phyloP scores from a whole-genome alignment of 1,140 invertebrate species.

The Zaprionus gabonicus region DNA sequence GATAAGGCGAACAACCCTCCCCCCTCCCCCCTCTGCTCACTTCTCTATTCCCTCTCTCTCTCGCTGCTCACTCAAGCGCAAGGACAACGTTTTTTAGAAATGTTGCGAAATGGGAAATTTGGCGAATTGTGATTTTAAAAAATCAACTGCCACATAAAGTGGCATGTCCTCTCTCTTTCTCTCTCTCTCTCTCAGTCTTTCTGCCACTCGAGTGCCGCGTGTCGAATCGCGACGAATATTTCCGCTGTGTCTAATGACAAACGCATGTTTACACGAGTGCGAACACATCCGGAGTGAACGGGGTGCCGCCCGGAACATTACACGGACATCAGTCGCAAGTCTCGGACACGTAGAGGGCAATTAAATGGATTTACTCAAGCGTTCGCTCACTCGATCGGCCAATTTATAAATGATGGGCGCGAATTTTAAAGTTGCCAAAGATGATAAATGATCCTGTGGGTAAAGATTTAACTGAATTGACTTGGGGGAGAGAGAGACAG shows the following conservation, averaged over 20 bases:
- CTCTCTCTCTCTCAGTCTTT: neutral
- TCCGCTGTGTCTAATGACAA: conserved; percentile 83
- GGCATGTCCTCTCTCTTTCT: conserved; percentile 30
- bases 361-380: conserved; percentile 82
- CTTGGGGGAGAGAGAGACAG: neutral
- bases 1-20: conserved; percentile 53
- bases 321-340: conserved; percentile 65
- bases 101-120: conserved; percentile 49
- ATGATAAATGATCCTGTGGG: conserved; percentile 64
- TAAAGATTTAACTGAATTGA: conserved; percentile 16
- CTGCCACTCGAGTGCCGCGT: conserved; percentile 65
- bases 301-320: conserved; percentile 58
- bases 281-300: conserved; percentile 67
- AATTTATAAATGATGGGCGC: conserved; percentile 80
- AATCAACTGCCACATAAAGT: conserved; percentile 78
- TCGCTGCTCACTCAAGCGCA: conserved; percentile 71
- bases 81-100: conserved; percentile 47
- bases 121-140: conserved; percentile 63
- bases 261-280: conserved; percentile 83
- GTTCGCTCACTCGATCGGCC: conserved; percentile 55
- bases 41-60: conserved; percentile 38
- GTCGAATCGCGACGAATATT: conserved; percentile 77
- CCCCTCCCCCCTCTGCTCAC: conserved; percentile 41
- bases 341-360: conserved; percentile 45
- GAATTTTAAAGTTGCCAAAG: conserved; percentile 44